Percentiles rank a stretch among this genome's conserved stretches.
Conservation (phyloP, 2,797 vertebrate genomes). For the Megaceryle alcyon region DNA sequence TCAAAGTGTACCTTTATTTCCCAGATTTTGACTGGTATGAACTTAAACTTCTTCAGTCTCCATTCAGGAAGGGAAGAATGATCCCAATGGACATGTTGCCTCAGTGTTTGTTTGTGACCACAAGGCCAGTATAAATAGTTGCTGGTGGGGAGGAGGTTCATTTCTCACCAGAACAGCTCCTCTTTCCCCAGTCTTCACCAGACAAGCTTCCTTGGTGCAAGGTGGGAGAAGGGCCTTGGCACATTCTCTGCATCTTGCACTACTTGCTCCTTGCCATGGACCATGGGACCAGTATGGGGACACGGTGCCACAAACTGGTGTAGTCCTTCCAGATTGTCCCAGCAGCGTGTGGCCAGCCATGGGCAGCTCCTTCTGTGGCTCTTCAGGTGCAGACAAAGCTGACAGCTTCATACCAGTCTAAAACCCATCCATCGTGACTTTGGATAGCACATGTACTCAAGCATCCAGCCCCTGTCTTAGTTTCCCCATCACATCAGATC, state of each 20-base stretch:
- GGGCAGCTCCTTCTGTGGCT: not conserved
- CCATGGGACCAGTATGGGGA: accelerated
- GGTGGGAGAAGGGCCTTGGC: not conserved
- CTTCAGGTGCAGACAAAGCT: not conserved
- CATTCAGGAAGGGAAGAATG: not conserved
- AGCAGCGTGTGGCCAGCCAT: accelerated
- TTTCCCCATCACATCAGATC: not conserved
- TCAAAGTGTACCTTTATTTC: not conserved
- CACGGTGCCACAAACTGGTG: accelerated
- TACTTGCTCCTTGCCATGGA: not conserved
- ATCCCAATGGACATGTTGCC: not conserved
- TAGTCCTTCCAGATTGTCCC: not conserved
- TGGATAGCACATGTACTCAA: accelerated
- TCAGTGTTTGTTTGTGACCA: not conserved
- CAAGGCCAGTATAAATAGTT: too few relatives aligned
- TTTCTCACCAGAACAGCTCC: not conserved
- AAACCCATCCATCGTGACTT: accelerated
- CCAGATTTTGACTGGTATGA: not conserved
- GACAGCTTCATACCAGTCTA: not conserved
- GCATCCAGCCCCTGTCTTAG: not conserved
- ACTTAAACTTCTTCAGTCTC: not conserved
- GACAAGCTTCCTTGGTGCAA: not conserved
- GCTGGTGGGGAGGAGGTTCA: too few relatives aligned
- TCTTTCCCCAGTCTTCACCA: not conserved
- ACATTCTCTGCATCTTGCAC: not conserved